phyloP scores from a whole-genome alignment of 2,113 vertebrate genomes.

The Polypterus bichir region DNA sequence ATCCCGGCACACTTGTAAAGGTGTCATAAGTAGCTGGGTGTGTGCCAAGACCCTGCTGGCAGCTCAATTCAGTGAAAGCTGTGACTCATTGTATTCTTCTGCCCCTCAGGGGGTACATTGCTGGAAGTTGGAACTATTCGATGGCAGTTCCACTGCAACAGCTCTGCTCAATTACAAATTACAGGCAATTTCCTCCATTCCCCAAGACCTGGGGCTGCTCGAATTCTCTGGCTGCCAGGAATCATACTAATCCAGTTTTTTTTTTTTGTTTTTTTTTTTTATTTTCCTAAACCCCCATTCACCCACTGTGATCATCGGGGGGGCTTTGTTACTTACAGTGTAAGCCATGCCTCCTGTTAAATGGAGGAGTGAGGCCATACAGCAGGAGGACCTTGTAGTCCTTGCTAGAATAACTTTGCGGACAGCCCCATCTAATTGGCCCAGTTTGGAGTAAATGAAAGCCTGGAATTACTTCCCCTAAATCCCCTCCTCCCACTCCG shows the following conservation, averaged over 20 bases:
- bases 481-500: neutral
- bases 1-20: conserved; percentile 10
- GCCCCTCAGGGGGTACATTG: conserved; percentile 17
- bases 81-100: conserved; percentile 26
- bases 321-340: conserved; percentile 32
- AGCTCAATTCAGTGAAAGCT: conserved; percentile 12
- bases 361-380: conserved; percentile 10
- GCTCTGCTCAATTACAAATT: conserved; percentile 30
- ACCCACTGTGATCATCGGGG: conserved; percentile 25
- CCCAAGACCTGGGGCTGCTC: conserved; percentile 5
- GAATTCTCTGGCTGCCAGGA: conserved; percentile 5
- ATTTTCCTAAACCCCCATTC: conserved; percentile 11
- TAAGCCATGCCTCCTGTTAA: conserved; percentile 18
- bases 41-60: conserved; percentile 16
- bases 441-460: conserved; percentile 1
- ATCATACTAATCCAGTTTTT: conserved; percentile 28
- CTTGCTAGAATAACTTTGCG: conserved; percentile 14
- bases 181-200: conserved; percentile 25
- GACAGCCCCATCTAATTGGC: conserved; percentile 8
- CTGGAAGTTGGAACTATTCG: conserved; percentile 19
- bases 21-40: conserved; percentile 9
- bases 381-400: conserved; percentile 4
- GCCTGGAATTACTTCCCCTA: conserved; percentile 18
- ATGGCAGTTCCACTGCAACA: conserved; percentile 22
- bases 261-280: conserved; percentile 10